A percentile compares a stretch with the other conserved stretches of the same genome.
phyloP scores from a whole-genome alignment of 2,797 vertebrate genomes.

The Avahi laniger region DNA sequence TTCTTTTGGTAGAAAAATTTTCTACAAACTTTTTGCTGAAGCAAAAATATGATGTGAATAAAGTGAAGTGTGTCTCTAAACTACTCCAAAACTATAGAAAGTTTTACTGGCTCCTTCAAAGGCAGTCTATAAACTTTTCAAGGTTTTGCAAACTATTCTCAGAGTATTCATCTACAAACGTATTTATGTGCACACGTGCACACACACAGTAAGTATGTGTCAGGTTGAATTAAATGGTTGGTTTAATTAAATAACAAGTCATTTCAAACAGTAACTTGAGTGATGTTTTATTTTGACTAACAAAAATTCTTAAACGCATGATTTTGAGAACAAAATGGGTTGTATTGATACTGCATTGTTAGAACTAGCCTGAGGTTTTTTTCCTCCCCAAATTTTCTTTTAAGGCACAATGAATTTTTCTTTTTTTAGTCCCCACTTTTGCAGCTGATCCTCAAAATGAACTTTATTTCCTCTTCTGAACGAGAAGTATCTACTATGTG shows the following conservation, averaged over 20 bases:
- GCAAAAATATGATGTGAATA: background rate
- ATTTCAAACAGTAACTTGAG: background rate
- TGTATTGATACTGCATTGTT: accelerated
- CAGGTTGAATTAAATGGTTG: background rate
- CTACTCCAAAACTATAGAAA: background rate
- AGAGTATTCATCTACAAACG: background rate
- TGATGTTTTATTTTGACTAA: background rate
- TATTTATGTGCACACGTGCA: accelerated
- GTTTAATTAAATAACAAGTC: background rate
- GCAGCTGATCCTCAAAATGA: background rate
- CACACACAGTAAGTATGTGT: background rate
- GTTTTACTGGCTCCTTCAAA: background rate
- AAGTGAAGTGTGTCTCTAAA: background rate
- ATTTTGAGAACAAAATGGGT: background rate
- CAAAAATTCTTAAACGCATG: background rate
- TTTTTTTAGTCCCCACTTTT: background rate
- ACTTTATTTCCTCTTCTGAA: background rate
- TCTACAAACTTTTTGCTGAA: background rate
- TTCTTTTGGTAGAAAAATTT: constrained; percentile 3
- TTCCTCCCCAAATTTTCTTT: background rate
- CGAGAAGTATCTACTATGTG: background rate
- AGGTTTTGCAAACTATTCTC: background rate
- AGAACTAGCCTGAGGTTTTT: background rate
- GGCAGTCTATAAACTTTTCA: background rate
- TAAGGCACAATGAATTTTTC: background rate